Evolutionary conservation across 2,888 invertebrate species (phyloP).

Genomic region (Pollenia angustigena): DNA sequence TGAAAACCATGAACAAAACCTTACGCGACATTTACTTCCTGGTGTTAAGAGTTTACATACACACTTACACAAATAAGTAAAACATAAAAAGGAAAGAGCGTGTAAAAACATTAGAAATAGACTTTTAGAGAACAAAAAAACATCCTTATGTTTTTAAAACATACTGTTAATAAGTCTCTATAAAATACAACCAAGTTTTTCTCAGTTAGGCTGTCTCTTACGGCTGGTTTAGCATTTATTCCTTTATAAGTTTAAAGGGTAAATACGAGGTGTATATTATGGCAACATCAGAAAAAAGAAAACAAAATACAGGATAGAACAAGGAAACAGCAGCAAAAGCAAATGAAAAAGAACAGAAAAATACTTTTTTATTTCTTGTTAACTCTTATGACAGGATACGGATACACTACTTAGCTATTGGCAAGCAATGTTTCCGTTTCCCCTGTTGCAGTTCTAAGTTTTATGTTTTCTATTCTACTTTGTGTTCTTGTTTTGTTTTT

Average conservation of each 20-base stretch:
- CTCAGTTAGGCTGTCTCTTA: slow-evolving; percentile 42
- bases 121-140: slow-evolving; percentile 24
- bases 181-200: slow-evolving; percentile 25
- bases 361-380: slow-evolving; percentile 33
- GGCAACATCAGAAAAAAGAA: neutral
- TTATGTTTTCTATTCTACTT: slow-evolving; percentile 4
- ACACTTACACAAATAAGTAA: neutral
- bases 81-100: slow-evolving; percentile 27
- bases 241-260: slow-evolving; percentile 47
- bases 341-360: slow-evolving; percentile 28
- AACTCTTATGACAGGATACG: slow-evolving; percentile 74
- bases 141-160: slow-evolving; percentile 69
- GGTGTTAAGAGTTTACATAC: slow-evolving; percentile 15
- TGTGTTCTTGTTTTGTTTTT: slow-evolving; percentile 29
- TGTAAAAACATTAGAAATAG: slow-evolving; percentile 21
- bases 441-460: slow-evolving; percentile 55
- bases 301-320: slow-evolving; percentile 39
- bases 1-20: slow-evolving; percentile 64
- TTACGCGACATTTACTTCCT: slow-evolving; percentile 72
- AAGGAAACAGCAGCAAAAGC: slow-evolving; percentile 28
- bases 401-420: slow-evolving; percentile 74
- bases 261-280: slow-evolving; percentile 54
- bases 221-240: slow-evolving; percentile 62
- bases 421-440: slow-evolving; percentile 74
- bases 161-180: slow-evolving; percentile 55